These are phyloP conservation scores for Orchesella flavescens DNA, from an alignment of 2,888 invertebrate genomes.

Conservation along the genomic window DNA sequence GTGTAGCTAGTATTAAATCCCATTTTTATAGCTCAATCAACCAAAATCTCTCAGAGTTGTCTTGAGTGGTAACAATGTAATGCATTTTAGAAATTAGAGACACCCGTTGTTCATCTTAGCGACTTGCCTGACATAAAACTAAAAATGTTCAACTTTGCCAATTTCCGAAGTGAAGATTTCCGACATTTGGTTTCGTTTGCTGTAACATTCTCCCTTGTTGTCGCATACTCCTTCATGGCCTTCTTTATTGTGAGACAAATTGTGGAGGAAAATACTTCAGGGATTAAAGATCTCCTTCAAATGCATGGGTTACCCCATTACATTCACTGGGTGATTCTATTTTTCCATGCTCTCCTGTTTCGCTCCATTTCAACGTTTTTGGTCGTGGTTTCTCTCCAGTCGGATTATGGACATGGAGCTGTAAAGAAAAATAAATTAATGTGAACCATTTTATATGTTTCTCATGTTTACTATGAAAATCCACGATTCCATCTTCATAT, in stretches of 20 bases:
- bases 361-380: slow-evolving; percentile 60
- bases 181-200: slow-evolving; percentile 35
- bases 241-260: slow-evolving; percentile 69
- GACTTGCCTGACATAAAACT: slow-evolving; percentile 38
- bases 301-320: slow-evolving; percentile 66
- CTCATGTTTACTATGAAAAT: too few relatives aligned
- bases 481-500: too few relatives aligned
- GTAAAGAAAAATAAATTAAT: too few relatives aligned
- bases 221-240: slow-evolving; percentile 63
- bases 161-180: slow-evolving; percentile 31
- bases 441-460: too few relatives aligned
- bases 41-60: too few relatives aligned
- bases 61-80: too few relatives aligned
- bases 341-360: slow-evolving; percentile 62
- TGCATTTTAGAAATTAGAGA: too few relatives aligned
- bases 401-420: slow-evolving; percentile 51
- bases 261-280: slow-evolving; percentile 62
- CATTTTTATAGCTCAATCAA: too few relatives aligned
- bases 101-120: too few relatives aligned
- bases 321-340: slow-evolving; percentile 65
- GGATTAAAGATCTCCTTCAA: slow-evolving; percentile 67
- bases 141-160: slow-evolving; percentile 61
- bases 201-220: slow-evolving; percentile 41
- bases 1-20: too few relatives aligned
- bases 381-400: slow-evolving; percentile 46